These are phyloP conservation scores for Tipula vernalis DNA, from an alignment of 2,888 invertebrate genomes.

Conservation along the genomic window DNA sequence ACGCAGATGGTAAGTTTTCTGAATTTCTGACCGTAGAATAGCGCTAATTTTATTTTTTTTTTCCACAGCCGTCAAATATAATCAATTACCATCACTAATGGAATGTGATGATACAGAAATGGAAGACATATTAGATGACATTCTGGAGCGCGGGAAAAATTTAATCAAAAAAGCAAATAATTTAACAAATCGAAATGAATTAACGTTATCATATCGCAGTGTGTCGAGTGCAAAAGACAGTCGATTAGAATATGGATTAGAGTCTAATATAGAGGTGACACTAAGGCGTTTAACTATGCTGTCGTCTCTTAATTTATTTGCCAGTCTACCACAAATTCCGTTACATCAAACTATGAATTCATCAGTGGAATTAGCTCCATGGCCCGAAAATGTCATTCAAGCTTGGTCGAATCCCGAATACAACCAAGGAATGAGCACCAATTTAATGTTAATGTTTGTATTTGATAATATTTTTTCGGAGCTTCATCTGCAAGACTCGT, in stretches of 20 bases:
- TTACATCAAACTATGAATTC: conserved; percentile 29
- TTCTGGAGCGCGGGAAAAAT: conserved; percentile 46
- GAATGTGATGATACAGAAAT: conserved; percentile 75
- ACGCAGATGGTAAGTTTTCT: conserved; percentile 16
- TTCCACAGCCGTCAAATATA: conserved; percentile 5
- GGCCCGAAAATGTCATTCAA: conserved; percentile 36
- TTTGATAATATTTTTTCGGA: conserved; percentile 58
- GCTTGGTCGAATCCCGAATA: conserved; percentile 42
- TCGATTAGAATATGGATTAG: conserved; percentile 67
- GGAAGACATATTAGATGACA: conserved; percentile 62
- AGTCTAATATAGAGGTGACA: conserved; percentile 62
- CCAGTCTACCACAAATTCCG: conserved; percentile 32
- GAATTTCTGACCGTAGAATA: not conserved
- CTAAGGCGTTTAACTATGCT: conserved; percentile 55
- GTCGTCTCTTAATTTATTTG: conserved; percentile 38
- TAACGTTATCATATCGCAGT: conserved; percentile 24
- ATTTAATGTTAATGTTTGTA: conserved; percentile 52
- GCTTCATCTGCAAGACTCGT: conserved; percentile 48
- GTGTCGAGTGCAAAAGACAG: conserved; percentile 61
- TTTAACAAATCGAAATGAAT: not conserved
- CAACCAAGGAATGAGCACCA: conserved; percentile 35
- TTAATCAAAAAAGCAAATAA: conserved; percentile 40
- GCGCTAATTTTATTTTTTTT: not conserved
- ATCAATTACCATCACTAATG: conserved; percentile 51
- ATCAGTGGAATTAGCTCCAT: conserved; percentile 29